Evolutionary conservation across 2,113 vertebrate species (phyloP), one percentile per base, ranked within the genome.

Genomic region (Hyperopisus bebe): DNA sequence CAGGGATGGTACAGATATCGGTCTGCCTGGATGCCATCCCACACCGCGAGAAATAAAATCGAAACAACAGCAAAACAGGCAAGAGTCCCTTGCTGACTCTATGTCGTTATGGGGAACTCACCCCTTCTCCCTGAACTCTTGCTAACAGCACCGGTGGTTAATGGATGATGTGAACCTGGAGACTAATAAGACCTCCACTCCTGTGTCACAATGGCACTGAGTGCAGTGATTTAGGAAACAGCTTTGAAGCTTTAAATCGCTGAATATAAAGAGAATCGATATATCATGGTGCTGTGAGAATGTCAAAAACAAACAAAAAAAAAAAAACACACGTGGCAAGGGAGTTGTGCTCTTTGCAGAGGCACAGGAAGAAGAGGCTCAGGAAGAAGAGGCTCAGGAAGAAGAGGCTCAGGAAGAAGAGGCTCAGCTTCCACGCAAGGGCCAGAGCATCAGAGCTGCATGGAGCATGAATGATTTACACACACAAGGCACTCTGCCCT

Each of bases 381-480:
- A 1, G 48, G 48, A 48, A 3, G 47, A 2, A 48, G 47, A 48
- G 10, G 47, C 47, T 48, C 47, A 48, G 47, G 10, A 50, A 0
- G 48, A 13, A 3, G 48, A 50, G 11, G 48, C 48, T 50, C 48
- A 50, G 19, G 24, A 80, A 27, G 62, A 6, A 62, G 66, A 35
- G 66, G 66, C n/a, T 42, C 74, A 39, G 35, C 15, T 80, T 77
- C 70, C 70, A 74, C 1, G 27, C 88, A 9, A 31, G 19, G 31
- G 21, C 5, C 39, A 31, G 80, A 44, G 39, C 8, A 39, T 17
- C 31, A 55, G 86, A 42, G 86, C 86, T 58, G 53, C 11, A 3
- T 15, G 47, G 58, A 58, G 44, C 50, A 84, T 58, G 80, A 85
- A 85, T 84, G 88, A 89, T 89, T 84, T 84, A 89, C 39, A 44